Conservation (phyloP, 2,888 invertebrate genomes). For the Stenurella melanura region DNA sequence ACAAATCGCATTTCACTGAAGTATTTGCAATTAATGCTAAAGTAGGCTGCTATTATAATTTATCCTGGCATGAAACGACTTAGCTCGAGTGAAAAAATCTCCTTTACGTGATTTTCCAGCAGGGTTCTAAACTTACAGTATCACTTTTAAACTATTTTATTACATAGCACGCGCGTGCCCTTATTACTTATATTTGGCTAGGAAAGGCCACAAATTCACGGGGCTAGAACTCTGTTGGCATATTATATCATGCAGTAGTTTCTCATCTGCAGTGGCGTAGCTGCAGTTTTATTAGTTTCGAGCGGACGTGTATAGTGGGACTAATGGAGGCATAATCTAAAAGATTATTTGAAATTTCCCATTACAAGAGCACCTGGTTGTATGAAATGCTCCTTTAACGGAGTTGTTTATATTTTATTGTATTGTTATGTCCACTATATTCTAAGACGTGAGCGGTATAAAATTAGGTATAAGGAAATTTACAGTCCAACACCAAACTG, state of each 20-base stretch:
- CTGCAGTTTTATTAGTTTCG: slow-evolving; percentile 15
- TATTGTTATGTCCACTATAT: slow-evolving; percentile 1
- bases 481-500: background rate
- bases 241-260: slow-evolving; percentile 38
- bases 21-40: background rate
- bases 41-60: background rate
- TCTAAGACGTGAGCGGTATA: background rate
- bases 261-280: slow-evolving; percentile 24
- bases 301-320: background rate
- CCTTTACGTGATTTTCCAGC: slow-evolving; percentile 50
- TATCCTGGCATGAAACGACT: background rate
- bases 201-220: slow-evolving; percentile 45
- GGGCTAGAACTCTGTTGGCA: slow-evolving; percentile 40
- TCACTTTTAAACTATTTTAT: slow-evolving; percentile 56
- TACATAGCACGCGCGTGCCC: slow-evolving; percentile 52
- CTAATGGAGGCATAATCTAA: background rate
- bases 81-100: slow-evolving; percentile 42
- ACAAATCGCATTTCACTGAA: background rate
- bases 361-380: slow-evolving; percentile 1
- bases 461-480: background rate
- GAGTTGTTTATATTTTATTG: slow-evolving; percentile 4
- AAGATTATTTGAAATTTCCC: slow-evolving; percentile 3
- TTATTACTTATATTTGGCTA: slow-evolving; percentile 50
- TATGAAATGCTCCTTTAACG: background rate
- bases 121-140: slow-evolving; percentile 49